Percentiles rank a stretch among this genome's conserved stretches.
phyloP scores from a whole-genome alignment of 2,888 invertebrate species.

The Iphiclides podalirius region DNA sequence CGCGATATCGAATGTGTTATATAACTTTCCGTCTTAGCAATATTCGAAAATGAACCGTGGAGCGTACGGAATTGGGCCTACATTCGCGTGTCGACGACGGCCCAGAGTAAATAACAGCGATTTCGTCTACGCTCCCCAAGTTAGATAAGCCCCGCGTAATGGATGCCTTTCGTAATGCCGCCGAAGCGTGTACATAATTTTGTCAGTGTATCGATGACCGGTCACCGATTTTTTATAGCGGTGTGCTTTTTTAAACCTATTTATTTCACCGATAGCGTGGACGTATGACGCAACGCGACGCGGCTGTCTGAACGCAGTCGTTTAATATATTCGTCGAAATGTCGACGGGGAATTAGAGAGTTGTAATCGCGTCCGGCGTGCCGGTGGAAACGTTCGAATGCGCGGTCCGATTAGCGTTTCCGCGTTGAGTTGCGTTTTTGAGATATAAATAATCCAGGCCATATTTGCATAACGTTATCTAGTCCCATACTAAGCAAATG shows the following conservation, averaged over 20 bases:
- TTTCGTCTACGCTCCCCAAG: constrained; percentile 40
- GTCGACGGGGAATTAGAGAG: constrained; percentile 17
- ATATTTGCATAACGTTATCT: too few relatives aligned
- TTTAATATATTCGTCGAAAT: constrained; percentile 23
- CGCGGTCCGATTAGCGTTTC: constrained; percentile 2
- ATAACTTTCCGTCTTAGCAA: constrained; percentile 50
- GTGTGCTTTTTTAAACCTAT: constrained; percentile 14
- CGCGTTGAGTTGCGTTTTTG: too few relatives aligned
- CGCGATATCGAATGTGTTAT: constrained; percentile 61
- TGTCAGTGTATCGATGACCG: constrained; percentile 40
- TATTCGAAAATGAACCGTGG: constrained; percentile 46
- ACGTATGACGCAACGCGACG: constrained; percentile 20
- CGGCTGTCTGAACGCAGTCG: constrained; percentile 13
- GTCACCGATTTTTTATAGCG: constrained; percentile 24
- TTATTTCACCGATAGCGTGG: constrained; percentile 20
- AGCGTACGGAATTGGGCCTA: constrained; percentile 32
- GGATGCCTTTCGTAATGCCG: constrained; percentile 54
- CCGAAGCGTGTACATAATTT: constrained; percentile 42
- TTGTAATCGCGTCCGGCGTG: constrained; percentile 12
- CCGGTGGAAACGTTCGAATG: neutral
- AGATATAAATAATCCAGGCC: too few relatives aligned
- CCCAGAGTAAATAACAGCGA: constrained; percentile 32
- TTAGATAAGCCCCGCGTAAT: constrained; percentile 43
- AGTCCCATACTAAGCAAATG: too few relatives aligned
- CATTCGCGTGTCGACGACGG: too few relatives aligned